Conservation (phyloP, 2,113 vertebrate genomes). For the Oryzias celebensis region DNA sequence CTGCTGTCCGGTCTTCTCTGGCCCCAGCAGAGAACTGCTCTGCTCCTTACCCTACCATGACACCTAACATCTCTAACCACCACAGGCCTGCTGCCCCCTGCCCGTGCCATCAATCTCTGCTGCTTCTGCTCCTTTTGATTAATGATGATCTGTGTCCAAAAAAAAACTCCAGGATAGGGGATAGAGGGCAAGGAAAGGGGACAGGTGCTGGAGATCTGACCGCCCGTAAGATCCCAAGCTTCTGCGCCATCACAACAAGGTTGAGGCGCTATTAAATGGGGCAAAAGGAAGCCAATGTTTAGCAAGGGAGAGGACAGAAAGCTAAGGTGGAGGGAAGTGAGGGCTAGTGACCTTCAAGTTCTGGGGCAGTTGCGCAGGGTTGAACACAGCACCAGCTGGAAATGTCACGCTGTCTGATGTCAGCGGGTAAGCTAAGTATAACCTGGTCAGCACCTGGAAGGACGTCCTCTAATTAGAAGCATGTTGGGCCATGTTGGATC, state of each 20-base stretch:
- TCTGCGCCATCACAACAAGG: constrained; percentile 23
- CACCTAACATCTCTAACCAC: constrained; percentile 71
- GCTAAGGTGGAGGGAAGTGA: background rate
- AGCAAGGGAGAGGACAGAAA: constrained; percentile 33
- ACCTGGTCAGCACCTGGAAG: constrained; percentile 82
- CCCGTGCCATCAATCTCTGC: constrained; percentile 77
- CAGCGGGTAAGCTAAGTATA: constrained; percentile 76
- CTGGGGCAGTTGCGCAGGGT: constrained; percentile 65
- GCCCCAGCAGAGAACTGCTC: constrained; percentile 64
- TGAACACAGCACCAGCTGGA: constrained; percentile 76
- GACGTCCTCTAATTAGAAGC: constrained; percentile 83
- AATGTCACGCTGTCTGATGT: constrained; percentile 80
- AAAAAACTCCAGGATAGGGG: constrained; percentile 40
- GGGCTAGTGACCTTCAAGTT: constrained; percentile 69
- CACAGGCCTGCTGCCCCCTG: constrained; percentile 60
- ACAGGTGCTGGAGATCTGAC: constrained; percentile 61
- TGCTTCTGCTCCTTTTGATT: constrained; percentile 69
- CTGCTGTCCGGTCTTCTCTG: constrained; percentile 64
- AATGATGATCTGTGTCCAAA: constrained; percentile 69
- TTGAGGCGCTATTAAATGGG: too few relatives aligned
- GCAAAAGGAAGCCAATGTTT: too few relatives aligned
- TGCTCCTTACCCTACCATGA: constrained; percentile 55
- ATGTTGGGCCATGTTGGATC: constrained; percentile 80
- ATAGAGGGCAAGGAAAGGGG: constrained; percentile 58
- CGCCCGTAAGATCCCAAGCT: constrained; percentile 54